These are phyloP conservation scores for Sebastiscus albofasciatus DNA, from an alignment of 2,797 vertebrate species.

Conservation along the genomic window DNA sequence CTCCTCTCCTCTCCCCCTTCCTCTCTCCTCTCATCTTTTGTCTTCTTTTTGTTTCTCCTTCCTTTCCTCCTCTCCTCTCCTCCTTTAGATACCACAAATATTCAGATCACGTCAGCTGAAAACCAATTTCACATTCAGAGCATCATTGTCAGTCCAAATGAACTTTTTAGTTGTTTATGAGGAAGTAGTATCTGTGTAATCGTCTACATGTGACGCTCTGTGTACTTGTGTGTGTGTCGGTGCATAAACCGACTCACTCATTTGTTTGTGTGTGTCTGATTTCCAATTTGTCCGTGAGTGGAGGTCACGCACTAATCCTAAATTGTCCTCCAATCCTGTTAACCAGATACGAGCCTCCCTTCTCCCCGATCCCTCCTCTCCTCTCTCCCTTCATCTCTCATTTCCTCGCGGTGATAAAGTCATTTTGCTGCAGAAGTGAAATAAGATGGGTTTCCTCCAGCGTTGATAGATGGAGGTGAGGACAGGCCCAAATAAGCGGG, in stretches of 20 bases:
- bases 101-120: slow-evolving; percentile 16
- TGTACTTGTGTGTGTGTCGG: slow-evolving; percentile 1
- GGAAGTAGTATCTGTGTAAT: slow-evolving; percentile 18
- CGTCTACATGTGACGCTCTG: slow-evolving; percentile 4
- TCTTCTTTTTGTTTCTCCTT: background rate
- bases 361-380: background rate
- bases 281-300: slow-evolving; percentile 45
- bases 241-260: slow-evolving; percentile 6
- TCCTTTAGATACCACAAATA: slow-evolving; percentile 18
- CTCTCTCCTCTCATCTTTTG: no score
- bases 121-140: slow-evolving; percentile 28
- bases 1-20: no score
- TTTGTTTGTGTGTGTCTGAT: slow-evolving; percentile 28
- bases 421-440: slow-evolving; percentile 64
- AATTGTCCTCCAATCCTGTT: slow-evolving; percentile 66
- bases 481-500: slow-evolving; percentile 53
- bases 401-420: slow-evolving; percentile 66
- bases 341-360: slow-evolving; percentile 47
- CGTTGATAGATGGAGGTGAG: slow-evolving; percentile 65
- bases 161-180: slow-evolving; percentile 27
- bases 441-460: slow-evolving; percentile 65
- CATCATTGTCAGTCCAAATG: slow-evolving; percentile 22
- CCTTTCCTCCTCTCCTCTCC: background rate
- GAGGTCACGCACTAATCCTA: slow-evolving; percentile 62
- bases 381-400: slow-evolving; percentile 57